Evolutionary conservation across 2,113 vertebrate genomes (phyloP), one percentile per base, ranked within the genome.

Genomic region (Enhydra lutris): DNA sequence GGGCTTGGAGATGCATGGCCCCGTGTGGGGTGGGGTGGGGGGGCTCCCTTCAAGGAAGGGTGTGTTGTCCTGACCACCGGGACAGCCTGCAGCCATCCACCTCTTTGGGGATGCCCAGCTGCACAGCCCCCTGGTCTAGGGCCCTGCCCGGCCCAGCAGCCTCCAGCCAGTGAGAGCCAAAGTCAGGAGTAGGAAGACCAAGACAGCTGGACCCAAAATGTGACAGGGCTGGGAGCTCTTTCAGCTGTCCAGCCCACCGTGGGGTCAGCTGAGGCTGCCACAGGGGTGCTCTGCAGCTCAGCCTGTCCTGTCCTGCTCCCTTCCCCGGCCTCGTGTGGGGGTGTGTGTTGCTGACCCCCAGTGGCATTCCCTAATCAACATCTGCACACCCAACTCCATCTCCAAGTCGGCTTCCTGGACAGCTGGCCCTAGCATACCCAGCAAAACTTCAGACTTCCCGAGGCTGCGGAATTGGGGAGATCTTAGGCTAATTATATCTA

Each of bases 271-370:
- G 39, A 79, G 67, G 26, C 36, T 31, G 45, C 50, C 59, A 1
- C 20, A 31, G 24, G n/a, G 11, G 8, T 36, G 20, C 15, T 81
- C 36, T 39, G 29, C 31, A 15, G 63, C 24, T 71, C 15, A 39
- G 12, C 31, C 7, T 63, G 76, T 57, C 31, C 31, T 7, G 1
- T 9, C 17, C 55, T 23, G 36, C 29, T 45, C 71, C 71, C 45
- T 55, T n/a, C 12, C 20, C 23, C 2, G 0, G 59, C 1, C 42
- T 59, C 13, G 0, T 15, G 31, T 3, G 11, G 3, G 0, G 6
- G 23, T 2, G 15, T 2, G 18, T 26, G 24, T 6, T 47, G 67
- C 1, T 59, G 26, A 81, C 2, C n/a, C 76, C 11, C 15, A n/a
- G 29, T 0, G 42, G 42, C 7, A 23, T 7, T 23, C 39, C 36